phyloP scores from a whole-genome alignment of 2,113 vertebrate species.

The Anguilla rostrata region DNA sequence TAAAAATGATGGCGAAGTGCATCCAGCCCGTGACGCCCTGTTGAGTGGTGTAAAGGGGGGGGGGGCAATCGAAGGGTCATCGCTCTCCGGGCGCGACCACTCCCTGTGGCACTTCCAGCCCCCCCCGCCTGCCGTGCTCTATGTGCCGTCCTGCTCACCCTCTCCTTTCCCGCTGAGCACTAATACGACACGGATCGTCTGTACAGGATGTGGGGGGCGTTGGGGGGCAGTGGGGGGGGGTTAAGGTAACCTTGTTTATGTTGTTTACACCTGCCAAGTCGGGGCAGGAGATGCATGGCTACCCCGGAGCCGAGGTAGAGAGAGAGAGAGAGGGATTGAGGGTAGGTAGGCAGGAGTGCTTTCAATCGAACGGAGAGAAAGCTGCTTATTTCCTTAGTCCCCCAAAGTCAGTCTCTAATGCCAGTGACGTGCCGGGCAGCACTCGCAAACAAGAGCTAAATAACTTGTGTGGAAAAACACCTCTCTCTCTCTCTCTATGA shows the following conservation, averaged over 20 bases:
- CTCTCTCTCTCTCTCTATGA: neutral
- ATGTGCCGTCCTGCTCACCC: too few relatives aligned
- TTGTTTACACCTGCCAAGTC: too few relatives aligned
- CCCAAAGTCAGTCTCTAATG: too few relatives aligned
- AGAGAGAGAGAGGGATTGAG: too few relatives aligned
- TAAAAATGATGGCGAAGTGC: neutral
- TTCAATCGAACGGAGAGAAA: neutral
- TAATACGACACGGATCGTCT: too few relatives aligned
- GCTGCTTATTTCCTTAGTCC: neutral
- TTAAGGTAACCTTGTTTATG: neutral
- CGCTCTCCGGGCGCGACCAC: neutral
- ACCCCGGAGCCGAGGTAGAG: too few relatives aligned
- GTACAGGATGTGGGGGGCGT: too few relatives aligned
- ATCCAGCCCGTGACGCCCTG: neutral
- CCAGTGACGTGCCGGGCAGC: neutral
- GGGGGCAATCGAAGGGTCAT: neutral
- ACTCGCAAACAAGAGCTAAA: neutral
- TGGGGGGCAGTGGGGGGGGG: too few relatives aligned
- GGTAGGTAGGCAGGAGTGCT: neutral
- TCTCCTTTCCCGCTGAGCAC: too few relatives aligned
- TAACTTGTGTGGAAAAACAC: neutral
- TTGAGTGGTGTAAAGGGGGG: neutral
- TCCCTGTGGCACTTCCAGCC: too few relatives aligned
- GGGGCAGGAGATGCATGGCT: too few relatives aligned
- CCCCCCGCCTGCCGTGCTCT: too few relatives aligned